These are phyloP conservation scores for Heterodera schachtii DNA, from an alignment of 1,140 invertebrate species.

Conservation along the genomic window DNA sequence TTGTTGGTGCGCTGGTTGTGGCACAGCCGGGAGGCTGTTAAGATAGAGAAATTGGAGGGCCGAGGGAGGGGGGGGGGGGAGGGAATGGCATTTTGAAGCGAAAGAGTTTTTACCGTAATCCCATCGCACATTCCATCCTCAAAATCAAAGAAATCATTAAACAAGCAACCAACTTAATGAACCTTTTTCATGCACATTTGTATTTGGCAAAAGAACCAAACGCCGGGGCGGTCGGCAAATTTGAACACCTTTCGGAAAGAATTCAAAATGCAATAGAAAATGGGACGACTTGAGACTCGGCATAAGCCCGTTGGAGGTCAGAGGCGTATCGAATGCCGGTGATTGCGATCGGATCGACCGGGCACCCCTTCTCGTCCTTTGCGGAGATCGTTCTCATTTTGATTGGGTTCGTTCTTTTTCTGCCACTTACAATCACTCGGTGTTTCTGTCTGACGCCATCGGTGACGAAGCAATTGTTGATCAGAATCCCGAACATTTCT, in stretches of 20 bases:
- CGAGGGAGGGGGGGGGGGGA: too few species aligned
- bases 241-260: constrained; percentile 47
- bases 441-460: constrained; percentile 58
- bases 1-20: constrained; percentile 32
- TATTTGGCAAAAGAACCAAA: constrained; percentile 65
- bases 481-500: constrained; percentile 64
- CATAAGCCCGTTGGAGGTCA: constrained; percentile 62
- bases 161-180: background rate
- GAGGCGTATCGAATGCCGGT: constrained; percentile 63
- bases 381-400: constrained; percentile 18
- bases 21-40: constrained; percentile 53
- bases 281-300: constrained; percentile 48
- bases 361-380: constrained; percentile 50
- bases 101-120: constrained; percentile 49
- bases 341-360: constrained; percentile 59
- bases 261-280: background rate
- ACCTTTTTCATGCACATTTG: constrained; percentile 65
- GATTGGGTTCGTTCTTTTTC: constrained; percentile 8
- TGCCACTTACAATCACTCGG: constrained; percentile 48
- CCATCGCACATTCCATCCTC: constrained; percentile 59
- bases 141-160: background rate
- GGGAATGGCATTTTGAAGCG: background rate
- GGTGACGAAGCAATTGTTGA: constrained; percentile 65
- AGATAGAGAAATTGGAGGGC: constrained; percentile 10
- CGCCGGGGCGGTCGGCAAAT: constrained; percentile 59